These are phyloP conservation scores for Elanoides forficatus DNA, from an alignment of 2,113 vertebrate species.

Conservation along the genomic window DNA sequence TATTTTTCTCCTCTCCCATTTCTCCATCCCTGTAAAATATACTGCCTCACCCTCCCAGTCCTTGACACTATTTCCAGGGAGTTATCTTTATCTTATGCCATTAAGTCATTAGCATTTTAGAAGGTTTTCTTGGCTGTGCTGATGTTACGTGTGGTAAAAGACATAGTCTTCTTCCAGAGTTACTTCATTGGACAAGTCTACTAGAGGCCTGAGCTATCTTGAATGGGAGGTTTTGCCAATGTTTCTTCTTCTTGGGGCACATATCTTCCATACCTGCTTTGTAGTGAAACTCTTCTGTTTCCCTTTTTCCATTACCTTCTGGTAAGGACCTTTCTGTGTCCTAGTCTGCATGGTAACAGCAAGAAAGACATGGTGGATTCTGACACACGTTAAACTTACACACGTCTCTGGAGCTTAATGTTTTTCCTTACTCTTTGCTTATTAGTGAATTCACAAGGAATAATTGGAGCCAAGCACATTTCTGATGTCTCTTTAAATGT, in stretches of 20 bases:
- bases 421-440: not conserved
- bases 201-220: not conserved
- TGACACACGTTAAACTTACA: not conserved
- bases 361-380: not conserved
- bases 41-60: not conserved
- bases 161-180: not conserved
- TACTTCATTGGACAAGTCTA: not conserved
- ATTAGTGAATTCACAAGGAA: not conserved
- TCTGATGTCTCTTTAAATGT: not conserved
- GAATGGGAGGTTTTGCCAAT: not conserved
- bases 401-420: accelerated
- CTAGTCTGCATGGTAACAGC: not conserved
- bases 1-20: not conserved
- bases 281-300: not conserved
- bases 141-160: not conserved
- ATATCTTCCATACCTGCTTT: not conserved
- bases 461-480: not conserved
- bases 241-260: not conserved
- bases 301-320: not conserved
- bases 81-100: not conserved
- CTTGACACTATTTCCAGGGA: not conserved
- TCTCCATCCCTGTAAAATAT: not conserved
- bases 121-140: not conserved
- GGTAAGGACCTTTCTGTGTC: not conserved
- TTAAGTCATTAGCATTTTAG: not conserved